Percentiles rank a stretch among this genome's conserved stretches.
These are phyloP conservation scores for Heterocephalus glaber DNA, from an alignment of 2,113 vertebrate genomes.

Conservation along the genomic window DNA sequence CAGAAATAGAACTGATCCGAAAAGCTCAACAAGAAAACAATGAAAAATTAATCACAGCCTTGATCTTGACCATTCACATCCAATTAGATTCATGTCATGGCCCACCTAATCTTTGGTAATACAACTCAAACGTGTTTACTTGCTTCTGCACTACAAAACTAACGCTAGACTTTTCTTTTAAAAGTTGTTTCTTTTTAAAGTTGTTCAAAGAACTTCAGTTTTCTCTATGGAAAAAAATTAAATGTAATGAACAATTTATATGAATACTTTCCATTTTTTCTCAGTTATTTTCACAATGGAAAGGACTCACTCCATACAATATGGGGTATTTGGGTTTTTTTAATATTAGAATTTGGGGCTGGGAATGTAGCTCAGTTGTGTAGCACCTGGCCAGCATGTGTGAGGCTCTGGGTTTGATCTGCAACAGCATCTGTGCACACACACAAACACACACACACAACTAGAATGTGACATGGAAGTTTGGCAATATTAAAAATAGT, in stretches of 20 bases:
- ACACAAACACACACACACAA: not conserved
- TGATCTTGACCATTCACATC: slow-evolving; percentile 14
- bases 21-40: slow-evolving; percentile 67
- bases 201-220: slow-evolving; percentile 39
- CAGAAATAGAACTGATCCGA: slow-evolving; percentile 12
- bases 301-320: not conserved
- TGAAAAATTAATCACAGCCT: slow-evolving; percentile 60
- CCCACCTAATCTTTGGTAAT: not conserved
- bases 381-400: not conserved
- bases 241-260: slow-evolving; percentile 44
- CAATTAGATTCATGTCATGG: not conserved
- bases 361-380: not conserved
- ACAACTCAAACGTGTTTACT: slow-evolving; percentile 12
- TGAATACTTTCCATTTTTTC: slow-evolving; percentile 51
- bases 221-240: slow-evolving; percentile 27
- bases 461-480: not conserved
- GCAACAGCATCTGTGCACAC: not conserved
- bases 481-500: not conserved
- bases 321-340: slow-evolving; percentile 17
- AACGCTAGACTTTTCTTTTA: slow-evolving; percentile 34
- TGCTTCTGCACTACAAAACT: slow-evolving; percentile 41
- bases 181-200: slow-evolving; percentile 40
- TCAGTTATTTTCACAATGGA: not conserved
- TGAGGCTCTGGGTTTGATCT: not conserved
- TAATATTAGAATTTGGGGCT: not conserved